These are phyloP conservation scores for Emydoidea blandingii DNA, from an alignment of 2,797 vertebrate genomes.

Conservation along the genomic window DNA sequence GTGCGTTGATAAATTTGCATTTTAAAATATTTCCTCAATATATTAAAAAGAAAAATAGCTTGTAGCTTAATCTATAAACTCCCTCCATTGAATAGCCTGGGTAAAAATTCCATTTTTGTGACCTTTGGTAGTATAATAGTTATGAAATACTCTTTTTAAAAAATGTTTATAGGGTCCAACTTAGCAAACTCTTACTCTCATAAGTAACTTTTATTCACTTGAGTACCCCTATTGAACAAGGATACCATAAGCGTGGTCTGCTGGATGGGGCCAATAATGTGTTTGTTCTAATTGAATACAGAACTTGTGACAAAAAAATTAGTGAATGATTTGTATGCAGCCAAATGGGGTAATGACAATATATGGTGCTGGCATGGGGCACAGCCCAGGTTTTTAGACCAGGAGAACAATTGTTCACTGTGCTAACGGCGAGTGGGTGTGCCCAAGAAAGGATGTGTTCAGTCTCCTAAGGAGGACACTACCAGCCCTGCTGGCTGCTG, in stretches of 20 bases:
- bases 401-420: neutral
- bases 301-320: neutral
- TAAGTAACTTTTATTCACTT: fast-evolving
- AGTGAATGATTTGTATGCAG: neutral
- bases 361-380: neutral
- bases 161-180: neutral
- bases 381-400: constrained; percentile 22
- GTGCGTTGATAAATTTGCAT: neutral
- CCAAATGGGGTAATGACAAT: neutral
- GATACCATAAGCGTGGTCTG: fast-evolving
- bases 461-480: neutral
- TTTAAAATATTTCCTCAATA: neutral
- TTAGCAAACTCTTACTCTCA: neutral
- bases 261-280: neutral
- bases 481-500: constrained; percentile 28
- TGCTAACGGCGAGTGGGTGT: constrained; percentile 28
- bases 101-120: neutral
- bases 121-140: neutral
- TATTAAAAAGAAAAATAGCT: fast-evolving
- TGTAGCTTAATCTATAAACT: neutral
- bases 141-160: neutral
- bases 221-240: fast-evolving
- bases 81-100: neutral
- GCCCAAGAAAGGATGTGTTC: constrained; percentile 51
- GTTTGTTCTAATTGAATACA: neutral